Conservation (phyloP, 1,140 invertebrate species). For the Cherax destructor region DNA sequence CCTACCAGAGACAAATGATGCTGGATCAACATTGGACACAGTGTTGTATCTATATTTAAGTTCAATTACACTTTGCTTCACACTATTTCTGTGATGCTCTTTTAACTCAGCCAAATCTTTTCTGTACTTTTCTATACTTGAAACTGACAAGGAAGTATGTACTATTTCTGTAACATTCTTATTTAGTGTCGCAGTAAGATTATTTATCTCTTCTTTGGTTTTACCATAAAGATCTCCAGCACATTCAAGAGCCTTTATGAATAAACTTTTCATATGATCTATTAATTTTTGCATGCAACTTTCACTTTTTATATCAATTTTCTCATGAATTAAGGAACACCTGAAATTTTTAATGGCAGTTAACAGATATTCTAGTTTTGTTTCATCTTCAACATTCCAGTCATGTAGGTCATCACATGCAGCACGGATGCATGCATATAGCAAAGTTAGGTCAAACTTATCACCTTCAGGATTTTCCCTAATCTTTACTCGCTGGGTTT, state of each 20-base stretch:
- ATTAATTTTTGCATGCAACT: not conserved
- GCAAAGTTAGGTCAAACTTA: slow-evolving; percentile 2
- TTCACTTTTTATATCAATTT: not conserved
- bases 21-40: slow-evolving; percentile 51
- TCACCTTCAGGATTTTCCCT: not conserved
- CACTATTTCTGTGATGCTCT: not conserved
- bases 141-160: not conserved
- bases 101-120: not conserved
- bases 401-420: slow-evolving; percentile 7
- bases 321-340: not conserved
- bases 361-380: slow-evolving; percentile 7
- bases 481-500: not conserved
- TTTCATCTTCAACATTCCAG: not conserved
- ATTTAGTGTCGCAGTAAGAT: not conserved
- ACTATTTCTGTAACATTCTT: not conserved
- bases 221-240: not conserved
- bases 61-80: not conserved
- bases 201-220: not conserved
- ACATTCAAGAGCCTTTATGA: not conserved
- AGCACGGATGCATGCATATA: slow-evolving; percentile 4
- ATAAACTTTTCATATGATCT: not conserved
- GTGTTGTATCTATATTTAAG: slow-evolving; percentile 5
- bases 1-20: slow-evolving; percentile 39
- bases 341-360: slow-evolving; percentile 19
- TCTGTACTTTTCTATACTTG: not conserved